Percentiles rank a stretch among this genome's conserved stretches.
These are phyloP conservation scores for Musca domestica DNA, from an alignment of 1,140 invertebrate species.

Conservation along the genomic window DNA sequence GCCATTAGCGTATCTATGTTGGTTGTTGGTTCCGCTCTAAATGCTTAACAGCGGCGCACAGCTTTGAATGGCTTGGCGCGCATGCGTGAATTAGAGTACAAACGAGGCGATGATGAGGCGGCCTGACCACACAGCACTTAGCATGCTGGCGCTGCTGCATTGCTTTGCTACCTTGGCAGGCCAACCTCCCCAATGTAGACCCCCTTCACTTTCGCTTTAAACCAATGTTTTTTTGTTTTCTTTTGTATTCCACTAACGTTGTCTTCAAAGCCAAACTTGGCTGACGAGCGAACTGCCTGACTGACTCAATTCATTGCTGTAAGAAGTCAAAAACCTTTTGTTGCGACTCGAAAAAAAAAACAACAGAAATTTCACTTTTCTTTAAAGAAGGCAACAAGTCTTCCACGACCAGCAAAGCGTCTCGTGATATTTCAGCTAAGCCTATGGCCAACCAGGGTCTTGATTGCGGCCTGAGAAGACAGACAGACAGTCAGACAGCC, in stretches of 20 bases:
- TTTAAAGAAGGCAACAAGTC: neutral
- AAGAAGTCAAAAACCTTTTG: slow-evolving; percentile 16
- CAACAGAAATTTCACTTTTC: slow-evolving; percentile 11
- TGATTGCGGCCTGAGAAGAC: neutral
- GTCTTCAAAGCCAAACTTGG: too few species aligned
- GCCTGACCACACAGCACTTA: neutral
- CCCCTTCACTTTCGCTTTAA: slow-evolving; percentile 12
- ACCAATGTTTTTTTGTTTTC: neutral
- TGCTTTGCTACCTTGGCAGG: neutral
- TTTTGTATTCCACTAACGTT: too few species aligned
- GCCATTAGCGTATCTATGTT: too few species aligned
- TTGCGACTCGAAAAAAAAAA: neutral
- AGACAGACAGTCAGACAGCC: too few species aligned
- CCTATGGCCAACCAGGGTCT: neutral
- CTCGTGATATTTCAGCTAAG: slow-evolving; percentile 11
- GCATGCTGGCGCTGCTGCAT: neutral
- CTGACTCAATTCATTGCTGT: neutral
- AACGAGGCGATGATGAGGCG: neutral
- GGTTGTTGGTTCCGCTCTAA: slow-evolving; percentile 13
- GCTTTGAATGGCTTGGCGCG: neutral
- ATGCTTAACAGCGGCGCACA: slow-evolving; percentile 6
- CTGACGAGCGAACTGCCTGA: too few species aligned
- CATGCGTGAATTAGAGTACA: slow-evolving; percentile 17
- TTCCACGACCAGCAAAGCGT: neutral
- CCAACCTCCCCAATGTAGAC: neutral